phyloP scores from a whole-genome alignment of 1,140 invertebrate genomes.

The Penaeus chinensis region DNA sequence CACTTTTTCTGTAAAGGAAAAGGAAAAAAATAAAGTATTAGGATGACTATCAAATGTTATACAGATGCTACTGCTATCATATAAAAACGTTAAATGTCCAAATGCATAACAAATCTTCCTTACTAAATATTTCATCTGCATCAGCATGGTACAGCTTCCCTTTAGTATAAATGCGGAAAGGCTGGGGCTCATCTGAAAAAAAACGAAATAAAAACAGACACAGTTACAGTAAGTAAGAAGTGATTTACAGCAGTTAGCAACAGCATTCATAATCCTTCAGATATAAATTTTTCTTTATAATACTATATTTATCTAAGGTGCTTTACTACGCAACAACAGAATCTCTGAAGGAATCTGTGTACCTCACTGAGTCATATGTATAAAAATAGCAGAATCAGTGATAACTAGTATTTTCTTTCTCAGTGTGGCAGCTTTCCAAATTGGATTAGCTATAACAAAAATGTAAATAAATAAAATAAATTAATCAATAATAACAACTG shows the following conservation, averaged over 20 bases:
- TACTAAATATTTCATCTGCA: constrained; percentile 52
- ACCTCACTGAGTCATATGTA: too few species aligned
- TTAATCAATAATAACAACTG: neutral
- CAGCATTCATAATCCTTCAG: neutral
- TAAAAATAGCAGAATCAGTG: too few species aligned
- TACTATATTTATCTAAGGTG: too few species aligned
- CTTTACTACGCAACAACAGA: too few species aligned
- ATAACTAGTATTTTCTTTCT: too few species aligned
- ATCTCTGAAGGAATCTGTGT: too few species aligned
- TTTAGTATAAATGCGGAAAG: constrained; percentile 15
- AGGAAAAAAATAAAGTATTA: neutral
- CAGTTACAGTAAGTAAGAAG: too few species aligned
- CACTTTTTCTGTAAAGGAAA: constrained; percentile 1
- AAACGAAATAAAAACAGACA: too few species aligned
- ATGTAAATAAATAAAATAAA: constrained; percentile 4
- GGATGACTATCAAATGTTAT: neutral
- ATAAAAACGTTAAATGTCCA: neutral
- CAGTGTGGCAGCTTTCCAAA: neutral
- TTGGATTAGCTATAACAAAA: neutral
- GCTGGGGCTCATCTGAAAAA: constrained; percentile 33
- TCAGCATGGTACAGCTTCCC: constrained; percentile 40
- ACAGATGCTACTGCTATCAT: neutral
- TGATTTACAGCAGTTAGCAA: neutral
- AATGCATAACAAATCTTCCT: neutral
- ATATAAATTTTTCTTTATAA: too few species aligned